phyloP scores from a whole-genome alignment of 2,797 vertebrate species.

The Vespertilio murinus region DNA sequence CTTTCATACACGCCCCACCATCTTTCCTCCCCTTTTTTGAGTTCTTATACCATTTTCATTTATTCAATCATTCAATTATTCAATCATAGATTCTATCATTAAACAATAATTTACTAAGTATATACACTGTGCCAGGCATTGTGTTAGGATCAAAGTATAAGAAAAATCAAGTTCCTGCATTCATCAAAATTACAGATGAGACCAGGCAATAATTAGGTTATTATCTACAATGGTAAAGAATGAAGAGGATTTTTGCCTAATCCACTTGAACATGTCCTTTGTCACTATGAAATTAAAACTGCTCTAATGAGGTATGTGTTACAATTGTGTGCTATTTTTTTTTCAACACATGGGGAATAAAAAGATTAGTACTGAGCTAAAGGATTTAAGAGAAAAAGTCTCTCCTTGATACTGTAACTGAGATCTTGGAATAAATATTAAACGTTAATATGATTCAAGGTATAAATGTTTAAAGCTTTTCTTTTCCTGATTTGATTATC shows the following conservation, averaged over 20 bases:
- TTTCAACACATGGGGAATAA: neutral
- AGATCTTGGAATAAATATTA: conserved; percentile 18
- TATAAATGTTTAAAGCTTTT: neutral
- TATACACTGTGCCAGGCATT: neutral
- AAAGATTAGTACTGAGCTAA: neutral
- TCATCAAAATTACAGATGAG: neutral
- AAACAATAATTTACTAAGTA: neutral
- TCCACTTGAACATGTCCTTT: neutral
- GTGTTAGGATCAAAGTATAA: neutral
- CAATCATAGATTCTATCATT: neutral
- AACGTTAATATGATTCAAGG: conserved; percentile 16
- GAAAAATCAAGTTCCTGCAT: neutral
- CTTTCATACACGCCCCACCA: neutral
- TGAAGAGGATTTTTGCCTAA: neutral
- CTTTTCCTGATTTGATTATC: neutral
- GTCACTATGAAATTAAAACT: neutral
- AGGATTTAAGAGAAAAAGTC: neutral
- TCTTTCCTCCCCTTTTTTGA: neutral
- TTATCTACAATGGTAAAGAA: neutral
- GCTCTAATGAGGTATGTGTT: neutral
- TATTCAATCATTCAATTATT: neutral
- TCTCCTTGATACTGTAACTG: neutral
- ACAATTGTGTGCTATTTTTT: neutral
- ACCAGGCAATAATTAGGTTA: neutral
- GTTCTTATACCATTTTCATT: neutral